phyloP scores from a whole-genome alignment of 2,888 invertebrate genomes.

The Charanyca ferruginea region DNA sequence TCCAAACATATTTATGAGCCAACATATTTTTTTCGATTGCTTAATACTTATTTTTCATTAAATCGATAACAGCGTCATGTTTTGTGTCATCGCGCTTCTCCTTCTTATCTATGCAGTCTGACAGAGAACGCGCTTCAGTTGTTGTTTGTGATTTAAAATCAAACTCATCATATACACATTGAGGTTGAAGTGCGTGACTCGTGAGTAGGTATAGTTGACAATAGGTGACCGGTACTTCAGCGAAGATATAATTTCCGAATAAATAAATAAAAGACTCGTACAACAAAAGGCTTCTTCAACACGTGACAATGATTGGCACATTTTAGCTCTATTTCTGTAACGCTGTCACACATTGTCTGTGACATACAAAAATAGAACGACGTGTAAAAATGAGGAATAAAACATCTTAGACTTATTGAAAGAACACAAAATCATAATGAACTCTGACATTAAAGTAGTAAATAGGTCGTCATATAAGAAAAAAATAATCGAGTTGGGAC shows the following conservation, averaged over 20 bases:
- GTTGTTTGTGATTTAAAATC: not conserved
- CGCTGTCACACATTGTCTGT: not conserved
- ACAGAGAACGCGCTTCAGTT: not conserved
- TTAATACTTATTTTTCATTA: no score
- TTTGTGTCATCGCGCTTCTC: no score
- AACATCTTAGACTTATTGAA: not conserved
- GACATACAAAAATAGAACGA: not conserved
- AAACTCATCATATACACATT: not conserved
- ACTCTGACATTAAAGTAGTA: not conserved
- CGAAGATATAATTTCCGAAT: not conserved
- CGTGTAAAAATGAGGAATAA: no score
- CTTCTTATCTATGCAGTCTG: not conserved
- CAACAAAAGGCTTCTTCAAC: not conserved
- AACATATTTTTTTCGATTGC: no score
- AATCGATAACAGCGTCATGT: no score
- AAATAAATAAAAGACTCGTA: not conserved
- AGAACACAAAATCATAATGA: not conserved
- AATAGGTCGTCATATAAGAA: no score
- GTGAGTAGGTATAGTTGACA: not conserved
- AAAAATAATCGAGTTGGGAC: no score
- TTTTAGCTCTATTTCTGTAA: not conserved
- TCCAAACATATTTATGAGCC: no score
- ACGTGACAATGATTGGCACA: slow-evolving; percentile 6
- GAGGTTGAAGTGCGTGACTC: not conserved
- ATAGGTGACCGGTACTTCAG: no score